A percentile compares a stretch with the other conserved stretches of the same genome.
These are phyloP conservation scores for Corydoras sp. DNA, from an alignment of 2,113 vertebrate genomes.

Conservation along the genomic window DNA sequence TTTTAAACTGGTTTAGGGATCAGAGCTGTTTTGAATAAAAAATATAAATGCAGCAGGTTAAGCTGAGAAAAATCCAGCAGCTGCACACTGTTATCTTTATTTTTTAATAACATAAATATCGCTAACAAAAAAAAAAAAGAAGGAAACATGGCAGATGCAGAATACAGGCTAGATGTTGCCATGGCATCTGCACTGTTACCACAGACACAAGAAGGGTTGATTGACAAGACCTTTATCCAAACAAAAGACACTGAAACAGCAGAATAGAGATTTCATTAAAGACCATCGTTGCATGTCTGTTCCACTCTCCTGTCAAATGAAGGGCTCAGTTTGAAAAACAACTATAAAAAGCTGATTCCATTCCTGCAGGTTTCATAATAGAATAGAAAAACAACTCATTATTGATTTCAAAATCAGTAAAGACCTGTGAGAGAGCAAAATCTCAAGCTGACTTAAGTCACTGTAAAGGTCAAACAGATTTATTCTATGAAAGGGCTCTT, in stretches of 20 bases:
- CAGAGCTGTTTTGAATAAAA: too few relatives aligned
- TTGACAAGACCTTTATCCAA: conserved; percentile 13
- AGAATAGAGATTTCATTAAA: neutral
- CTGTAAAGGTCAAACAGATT: neutral
- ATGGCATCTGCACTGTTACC: conserved; percentile 22
- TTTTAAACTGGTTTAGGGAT: too few relatives aligned
- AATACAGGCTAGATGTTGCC: conserved; percentile 28
- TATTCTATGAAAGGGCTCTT: neutral
- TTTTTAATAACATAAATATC: neutral
- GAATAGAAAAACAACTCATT: neutral
- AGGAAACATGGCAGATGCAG: neutral
- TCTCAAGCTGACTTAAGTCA: neutral
- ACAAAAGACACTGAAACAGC: neutral
- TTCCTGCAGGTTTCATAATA: neutral
- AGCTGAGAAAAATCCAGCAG: neutral
- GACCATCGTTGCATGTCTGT: too few relatives aligned
- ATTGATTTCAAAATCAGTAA: neutral
- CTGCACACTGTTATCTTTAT: neutral
- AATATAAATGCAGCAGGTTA: too few relatives aligned
- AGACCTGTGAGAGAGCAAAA: neutral
- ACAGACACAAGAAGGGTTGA: conserved; percentile 19
- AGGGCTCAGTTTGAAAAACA: neutral
- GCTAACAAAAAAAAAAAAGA: neutral
- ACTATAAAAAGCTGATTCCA: neutral
- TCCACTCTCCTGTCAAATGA: neutral